phyloP scores from a whole-genome alignment of 2,113 vertebrate species.

The Puma concolor region DNA sequence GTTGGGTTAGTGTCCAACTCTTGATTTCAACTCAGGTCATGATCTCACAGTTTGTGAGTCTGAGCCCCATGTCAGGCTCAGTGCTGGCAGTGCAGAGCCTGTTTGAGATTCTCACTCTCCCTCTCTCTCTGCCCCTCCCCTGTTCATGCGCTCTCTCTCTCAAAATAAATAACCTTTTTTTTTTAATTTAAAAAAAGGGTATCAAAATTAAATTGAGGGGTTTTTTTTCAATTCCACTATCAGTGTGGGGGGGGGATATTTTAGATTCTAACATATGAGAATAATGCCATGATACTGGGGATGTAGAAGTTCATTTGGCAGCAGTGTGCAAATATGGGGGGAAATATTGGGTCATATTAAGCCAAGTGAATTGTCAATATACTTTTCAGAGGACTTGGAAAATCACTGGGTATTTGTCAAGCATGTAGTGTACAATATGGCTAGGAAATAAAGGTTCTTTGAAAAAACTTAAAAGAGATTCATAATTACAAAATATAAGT shows the following conservation, averaged over 20 bases:
- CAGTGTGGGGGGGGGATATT: neutral
- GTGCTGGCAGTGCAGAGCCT: no score
- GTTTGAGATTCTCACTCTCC: no score
- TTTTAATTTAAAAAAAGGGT: neutral
- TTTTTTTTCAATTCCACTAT: neutral
- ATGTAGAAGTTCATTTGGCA: neutral
- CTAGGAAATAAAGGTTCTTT: neutral
- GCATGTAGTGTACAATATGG: neutral
- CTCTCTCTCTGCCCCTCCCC: no score
- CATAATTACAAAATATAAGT: neutral
- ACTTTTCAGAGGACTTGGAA: neutral
- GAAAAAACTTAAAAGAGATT: neutral
- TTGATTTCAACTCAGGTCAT: no score
- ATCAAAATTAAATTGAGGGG: conserved; percentile 7
- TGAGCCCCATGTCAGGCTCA: no score
- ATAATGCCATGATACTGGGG: neutral
- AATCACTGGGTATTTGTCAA: neutral
- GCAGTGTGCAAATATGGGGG: neutral
- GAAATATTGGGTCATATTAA: neutral
- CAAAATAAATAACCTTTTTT: no score
- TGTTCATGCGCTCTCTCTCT: no score
- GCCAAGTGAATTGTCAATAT: neutral
- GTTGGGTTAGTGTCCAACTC: no score
- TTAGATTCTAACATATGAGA: neutral
- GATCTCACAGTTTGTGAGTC: no score